Evolutionary conservation across 2,888 invertebrate species (phyloP), one percentile per base, ranked within the genome.

Genomic region (Blastobasis lacticolella): DNA sequence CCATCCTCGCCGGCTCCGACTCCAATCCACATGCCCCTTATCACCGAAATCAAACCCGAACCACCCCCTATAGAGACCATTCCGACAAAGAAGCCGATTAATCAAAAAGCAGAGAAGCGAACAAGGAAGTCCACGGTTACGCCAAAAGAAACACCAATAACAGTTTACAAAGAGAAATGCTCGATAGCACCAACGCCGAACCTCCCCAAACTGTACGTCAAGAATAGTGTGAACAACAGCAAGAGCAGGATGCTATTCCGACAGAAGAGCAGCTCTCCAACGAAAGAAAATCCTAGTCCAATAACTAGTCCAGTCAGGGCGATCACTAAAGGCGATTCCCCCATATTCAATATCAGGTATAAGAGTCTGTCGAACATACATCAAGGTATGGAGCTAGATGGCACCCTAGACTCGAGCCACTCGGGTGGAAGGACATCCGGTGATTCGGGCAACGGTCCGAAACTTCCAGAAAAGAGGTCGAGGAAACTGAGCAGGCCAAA

Each of bases 1-100:
- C 92, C 85, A 67, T 84, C 86, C 61, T 91, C 85, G 44, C 89
- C 81, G 56, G 92, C 75, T 10, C 89, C 80, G 3, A 91, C 80
- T 55, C 91, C 88, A 56, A 91, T 89, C 9, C 89, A 88, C 60
- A 88, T 89, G 84, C 89, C 89, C 50, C 57, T 89, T 41, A 86
- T 89, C 59, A 80, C 84, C 9, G 91, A 91, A 79, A 90, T 90
- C 49, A 93, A 94, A 81, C 96, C 96, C 50, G 95, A 95, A 84
- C 96, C 96, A 49, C 96, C 96, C 42, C 96, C 96, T 8, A 95
- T 96, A 67, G 96, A 96, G 85, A 96, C 96, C 0, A 96, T 96
- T 66, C 96, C 96, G 0, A 93, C 94, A 43, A 95, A 95, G 77
- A 95, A 94, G 76, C 89, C 92, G 23, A 60, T 86, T 1, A 82